These are phyloP conservation scores for Pteromalus puparum DNA, from an alignment of 1,140 invertebrate genomes.

Conservation along the genomic window DNA sequence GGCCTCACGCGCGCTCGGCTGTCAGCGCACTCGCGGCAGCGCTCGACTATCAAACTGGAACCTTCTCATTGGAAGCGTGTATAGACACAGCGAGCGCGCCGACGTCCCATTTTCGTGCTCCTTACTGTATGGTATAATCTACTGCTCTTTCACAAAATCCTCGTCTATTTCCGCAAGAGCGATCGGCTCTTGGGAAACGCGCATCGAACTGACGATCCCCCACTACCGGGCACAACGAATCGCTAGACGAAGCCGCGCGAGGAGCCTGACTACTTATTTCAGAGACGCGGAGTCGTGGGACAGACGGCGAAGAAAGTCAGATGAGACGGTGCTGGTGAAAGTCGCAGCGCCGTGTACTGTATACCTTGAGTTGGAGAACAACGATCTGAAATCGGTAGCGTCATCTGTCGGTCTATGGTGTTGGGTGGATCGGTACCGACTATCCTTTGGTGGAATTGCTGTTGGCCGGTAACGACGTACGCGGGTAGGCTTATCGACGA, in stretches of 20 bases:
- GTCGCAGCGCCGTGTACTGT: background rate
- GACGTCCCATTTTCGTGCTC: constrained; percentile 28
- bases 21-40: background rate
- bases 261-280: background rate
- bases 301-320: background rate
- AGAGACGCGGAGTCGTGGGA: constrained; percentile 9
- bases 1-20: constrained; percentile 40
- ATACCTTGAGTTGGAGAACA: background rate
- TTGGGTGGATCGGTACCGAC: background rate
- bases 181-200: constrained; percentile 32
- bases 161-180: constrained; percentile 37
- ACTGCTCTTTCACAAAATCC: constrained; percentile 46
- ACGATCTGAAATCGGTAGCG: background rate
- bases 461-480: background rate
- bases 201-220: too few species aligned
- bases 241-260: too few species aligned
- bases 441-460: background rate
- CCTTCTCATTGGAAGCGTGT: background rate
- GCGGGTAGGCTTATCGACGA: background rate
- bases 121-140: constrained; percentile 16
- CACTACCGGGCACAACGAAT: too few species aligned
- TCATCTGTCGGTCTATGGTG: background rate
- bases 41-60: background rate
- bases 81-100: too few species aligned
- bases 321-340: background rate